Base-by-base conservation (phyloP, 2,888 invertebrate species). In the Drosophila mercatorum region DNA sequence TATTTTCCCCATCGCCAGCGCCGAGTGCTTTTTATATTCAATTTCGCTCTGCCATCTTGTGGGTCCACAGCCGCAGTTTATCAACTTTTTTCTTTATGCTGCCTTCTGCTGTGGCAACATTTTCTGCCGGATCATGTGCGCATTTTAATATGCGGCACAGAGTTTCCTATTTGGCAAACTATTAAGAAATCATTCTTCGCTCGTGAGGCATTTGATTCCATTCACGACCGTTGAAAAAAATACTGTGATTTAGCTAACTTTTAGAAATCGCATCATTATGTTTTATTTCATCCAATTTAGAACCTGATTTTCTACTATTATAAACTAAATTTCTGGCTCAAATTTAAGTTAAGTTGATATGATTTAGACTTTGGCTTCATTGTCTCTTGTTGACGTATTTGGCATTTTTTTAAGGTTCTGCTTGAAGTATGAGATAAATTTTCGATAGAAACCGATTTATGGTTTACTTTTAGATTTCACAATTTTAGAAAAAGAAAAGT, bases 91-190 rank as follows among this genome's bases (percentile, higher is more conserved):
- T 61, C 64, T 58, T 60, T 76, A 59, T 80, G 61, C 68, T 64
- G 61, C 68, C 61, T 28, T 28, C 4, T 28, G 59, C 58, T 57
- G 44, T 43, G 66, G 58, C 65, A 71, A 69, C 64, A 72, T 77
- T 67, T 72, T 68, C 53, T 46, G 46, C 36, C 61, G 61, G 34
- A 52, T 75, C 61, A 47, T 58, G 36, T 22, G 69, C 72, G 60
- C 43, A 38, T 41, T 72, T 69, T 84, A 80, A 87, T 84, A 81
- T 89, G 87, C 71, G 80, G 69, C 66, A 56, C 22, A 64, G 47
- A 47, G 56, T 53, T 52, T 28, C 63, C 49, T 52, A 61, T 49
- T 73, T 68, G 57, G 28, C 62, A 65, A 77, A 68, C 78, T 79
- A 70, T 81, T 74, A 68, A 56, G 40, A n/a, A 34, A 51, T 31